These are phyloP conservation scores for Euborellia annulipes DNA, from an alignment of 1,140 invertebrate species.

Conservation along the genomic window DNA sequence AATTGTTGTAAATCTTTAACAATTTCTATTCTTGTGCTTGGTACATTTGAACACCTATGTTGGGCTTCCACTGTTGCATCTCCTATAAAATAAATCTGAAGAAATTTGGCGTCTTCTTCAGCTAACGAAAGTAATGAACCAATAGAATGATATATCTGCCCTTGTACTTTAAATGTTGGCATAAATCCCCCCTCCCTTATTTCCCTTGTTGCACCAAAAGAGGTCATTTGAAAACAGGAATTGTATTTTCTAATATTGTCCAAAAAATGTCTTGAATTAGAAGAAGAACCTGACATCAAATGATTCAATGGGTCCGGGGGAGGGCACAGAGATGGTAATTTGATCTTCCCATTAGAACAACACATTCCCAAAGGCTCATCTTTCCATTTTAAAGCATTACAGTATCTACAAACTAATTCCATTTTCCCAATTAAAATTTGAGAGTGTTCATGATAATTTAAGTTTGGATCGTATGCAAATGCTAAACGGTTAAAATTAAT, in stretches of 20 bases:
- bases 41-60: conserved; percentile 13
- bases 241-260: conserved; percentile 27
- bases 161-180: conserved; percentile 30
- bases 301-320: no score
- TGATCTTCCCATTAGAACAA: conserved; percentile 19
- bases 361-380: conserved; percentile 20
- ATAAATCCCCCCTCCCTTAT: conserved; percentile 19
- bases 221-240: conserved; percentile 25
- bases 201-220: conserved; percentile 23
- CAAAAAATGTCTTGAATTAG: conserved; percentile 25
- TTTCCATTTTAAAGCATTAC: conserved; percentile 23
- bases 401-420: conserved; percentile 19
- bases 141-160: conserved; percentile 30
- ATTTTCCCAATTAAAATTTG: conserved; percentile 9
- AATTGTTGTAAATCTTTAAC: conserved; percentile 22
- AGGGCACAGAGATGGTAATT: no score
- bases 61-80: conserved; percentile 18
- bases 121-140: conserved; percentile 22
- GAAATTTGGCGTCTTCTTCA: conserved; percentile 23
- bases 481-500: not conserved
- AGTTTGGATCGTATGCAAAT: conserved; percentile 6
- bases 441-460: conserved; percentile 3
- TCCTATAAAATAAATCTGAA: conserved; percentile 29
- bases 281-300: no score
- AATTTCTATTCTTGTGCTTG: conserved; percentile 18